Evolutionary conservation across 2,797 vertebrate species (phyloP), one percentile per base, ranked within the genome.

Genomic region (Gobionotothen gibberifrons): DNA sequence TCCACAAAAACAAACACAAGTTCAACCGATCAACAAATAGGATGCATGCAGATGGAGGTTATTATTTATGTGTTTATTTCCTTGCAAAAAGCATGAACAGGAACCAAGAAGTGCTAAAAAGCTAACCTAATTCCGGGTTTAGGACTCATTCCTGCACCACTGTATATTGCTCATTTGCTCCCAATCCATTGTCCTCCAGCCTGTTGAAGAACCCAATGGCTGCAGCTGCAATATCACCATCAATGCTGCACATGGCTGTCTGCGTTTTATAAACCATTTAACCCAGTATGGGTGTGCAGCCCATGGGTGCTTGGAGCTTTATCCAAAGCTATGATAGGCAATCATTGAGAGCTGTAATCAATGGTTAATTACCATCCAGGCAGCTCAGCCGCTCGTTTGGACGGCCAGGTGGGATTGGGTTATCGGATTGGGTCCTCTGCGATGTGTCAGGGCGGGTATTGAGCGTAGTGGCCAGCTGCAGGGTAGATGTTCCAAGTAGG

Each of bases 391-490:
- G 19, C 26, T 81, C 46, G 0, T 75, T 80, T 76, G 80, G 68
- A 78, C 66, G 53, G 77, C 78, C 84, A 86, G 77, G 76, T 83
- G 73, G 64, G 83, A 79, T 54, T 61, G 74, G 60, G 81, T 87
- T 82, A 72, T 84, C 70, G 72, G 80, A 88, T 76, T 81, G 78
- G 78, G 71, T 74, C 52, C 40, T 88, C 87, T 76, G 59, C 36
- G 47, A 72, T 76, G 79, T 56, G 72, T 76, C 69, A 76, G 71
- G 26, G 54, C 21, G 26, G 72, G 44, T 66, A 53, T 67, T 69
- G 72, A 82, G 48, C 11, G 22, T 17, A 36, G 58, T 29, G 69
- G 63, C 68, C 82, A 84, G 77, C 81, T 78, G 81, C 67, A 58
- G 72, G 56, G 63, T 49, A 46, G 65, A 76, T 68, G 72, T 40